These are phyloP conservation scores for Globicephala melas DNA, from an alignment of 2,113 vertebrate species.

Conservation along the genomic window DNA sequence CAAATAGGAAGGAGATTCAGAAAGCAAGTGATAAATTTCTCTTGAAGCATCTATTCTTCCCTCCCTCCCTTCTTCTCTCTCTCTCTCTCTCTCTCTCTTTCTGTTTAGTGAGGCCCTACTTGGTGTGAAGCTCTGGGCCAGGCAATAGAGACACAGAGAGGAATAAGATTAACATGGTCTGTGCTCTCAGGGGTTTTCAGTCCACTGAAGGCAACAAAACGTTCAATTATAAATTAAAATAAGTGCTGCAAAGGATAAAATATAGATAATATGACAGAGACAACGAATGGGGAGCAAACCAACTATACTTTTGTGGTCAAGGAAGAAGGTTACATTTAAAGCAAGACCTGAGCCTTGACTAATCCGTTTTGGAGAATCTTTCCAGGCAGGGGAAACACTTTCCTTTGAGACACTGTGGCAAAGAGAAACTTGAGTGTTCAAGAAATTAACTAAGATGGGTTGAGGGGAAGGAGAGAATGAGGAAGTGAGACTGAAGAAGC, in stretches of 20 bases:
- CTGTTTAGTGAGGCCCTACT: not conserved
- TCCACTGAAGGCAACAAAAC: not conserved
- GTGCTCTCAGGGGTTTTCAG: not conserved
- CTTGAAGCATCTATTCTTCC: not conserved
- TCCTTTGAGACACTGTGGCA: not conserved
- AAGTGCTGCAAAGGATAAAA: not conserved
- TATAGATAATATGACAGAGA: not conserved
- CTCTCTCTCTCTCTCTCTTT: not conserved
- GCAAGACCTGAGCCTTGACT: not conserved
- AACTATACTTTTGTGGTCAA: not conserved
- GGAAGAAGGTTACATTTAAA: not conserved
- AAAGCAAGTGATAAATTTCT: not conserved
- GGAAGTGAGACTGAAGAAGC: not conserved
- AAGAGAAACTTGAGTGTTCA: not conserved
- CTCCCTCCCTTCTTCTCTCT: no score
- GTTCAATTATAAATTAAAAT: not conserved
- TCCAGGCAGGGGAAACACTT: not conserved
- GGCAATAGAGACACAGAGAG: not conserved
- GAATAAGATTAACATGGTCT: not conserved
- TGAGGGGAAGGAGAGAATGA: not conserved
- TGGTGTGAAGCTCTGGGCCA: not conserved
- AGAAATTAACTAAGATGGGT: not conserved
- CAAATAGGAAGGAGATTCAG: not conserved
- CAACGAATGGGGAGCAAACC: not conserved
- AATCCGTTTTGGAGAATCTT: not conserved